phyloP scores from a whole-genome alignment of 2,888 invertebrate genomes.

The Epiblema foenella region DNA sequence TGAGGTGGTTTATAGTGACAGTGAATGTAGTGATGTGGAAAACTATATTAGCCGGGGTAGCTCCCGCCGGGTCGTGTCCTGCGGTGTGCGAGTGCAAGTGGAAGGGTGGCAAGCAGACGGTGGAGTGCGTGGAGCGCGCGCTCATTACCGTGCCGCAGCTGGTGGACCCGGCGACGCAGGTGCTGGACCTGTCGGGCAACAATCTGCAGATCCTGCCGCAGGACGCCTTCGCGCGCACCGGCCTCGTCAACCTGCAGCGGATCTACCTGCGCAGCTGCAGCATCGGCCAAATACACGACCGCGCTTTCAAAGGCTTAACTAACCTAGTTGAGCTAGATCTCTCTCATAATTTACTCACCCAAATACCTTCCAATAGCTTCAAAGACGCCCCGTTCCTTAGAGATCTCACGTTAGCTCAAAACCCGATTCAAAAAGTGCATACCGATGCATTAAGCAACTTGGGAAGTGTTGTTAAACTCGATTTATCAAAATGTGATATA shows the following conservation, averaged over 20 bases:
- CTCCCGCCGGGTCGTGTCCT: conserved; percentile 87
- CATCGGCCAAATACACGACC: conserved; percentile 93
- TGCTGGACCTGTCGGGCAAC: conserved; percentile 95
- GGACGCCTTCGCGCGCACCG: conserved; percentile 92
- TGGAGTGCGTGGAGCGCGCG: conserved; percentile 93
- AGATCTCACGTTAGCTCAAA: conserved; percentile 91
- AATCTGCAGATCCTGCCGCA: conserved; percentile 92
- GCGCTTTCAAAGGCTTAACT: conserved; percentile 93
- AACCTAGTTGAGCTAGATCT: conserved; percentile 96
- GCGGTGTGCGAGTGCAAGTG: conserved; percentile 95
- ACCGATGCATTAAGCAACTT: conserved; percentile 90
- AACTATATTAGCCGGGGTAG: conserved; percentile 74
- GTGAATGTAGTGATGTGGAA: conserved; percentile 77
- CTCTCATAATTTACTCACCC: conserved; percentile 92
- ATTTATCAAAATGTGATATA: conserved; percentile 93
- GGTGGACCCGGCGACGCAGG: conserved; percentile 95
- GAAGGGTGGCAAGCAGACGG: conserved; percentile 97
- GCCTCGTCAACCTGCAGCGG: conserved; percentile 93
- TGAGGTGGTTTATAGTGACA: conserved; percentile 79
- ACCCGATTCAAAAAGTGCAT: conserved; percentile 92
- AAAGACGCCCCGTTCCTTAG: conserved; percentile 92
- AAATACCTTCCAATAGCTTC: conserved; percentile 92
- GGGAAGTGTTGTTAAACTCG: conserved; percentile 91
- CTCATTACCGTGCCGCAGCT: conserved; percentile 94
- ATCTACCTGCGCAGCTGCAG: conserved; percentile 93